Conservation (phyloP, 2,888 invertebrate species). For the Cyrtodaria siliqua region DNA sequence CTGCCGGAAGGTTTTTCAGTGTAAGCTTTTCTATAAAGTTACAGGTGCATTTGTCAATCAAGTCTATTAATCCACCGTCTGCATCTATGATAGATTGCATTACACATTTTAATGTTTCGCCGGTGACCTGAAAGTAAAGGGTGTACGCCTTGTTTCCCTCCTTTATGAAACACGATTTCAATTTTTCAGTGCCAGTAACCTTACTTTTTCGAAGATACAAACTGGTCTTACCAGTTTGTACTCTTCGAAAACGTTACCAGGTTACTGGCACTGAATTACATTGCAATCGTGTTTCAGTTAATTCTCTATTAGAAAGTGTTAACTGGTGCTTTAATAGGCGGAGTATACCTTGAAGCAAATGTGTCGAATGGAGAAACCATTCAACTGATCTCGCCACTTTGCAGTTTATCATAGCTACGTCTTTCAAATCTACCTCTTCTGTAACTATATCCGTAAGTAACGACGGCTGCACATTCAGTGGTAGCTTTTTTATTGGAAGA, state of each 20-base stretch:
- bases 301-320: too few species aligned
- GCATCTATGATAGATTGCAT: not conserved
- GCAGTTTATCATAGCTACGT: conserved; percentile 6
- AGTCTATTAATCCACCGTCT: not conserved
- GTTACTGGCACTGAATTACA: too few species aligned
- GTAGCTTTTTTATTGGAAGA: conserved; percentile 9
- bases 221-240: too few species aligned
- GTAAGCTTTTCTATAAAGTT: not conserved
- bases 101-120: too few species aligned
- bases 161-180: conserved; percentile 2
- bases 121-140: too few species aligned
- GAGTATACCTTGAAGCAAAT: conserved; percentile 35
- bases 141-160: not conserved
- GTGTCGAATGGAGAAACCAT: conserved; percentile 8
- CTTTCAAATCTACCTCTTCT: conserved; percentile 10
- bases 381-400: conserved; percentile 1
- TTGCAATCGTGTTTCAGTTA: too few species aligned
- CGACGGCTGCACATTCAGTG: conserved; percentile 22
- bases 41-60: not conserved
- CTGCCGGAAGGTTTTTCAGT: too few species aligned
- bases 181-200: conserved; percentile 5
- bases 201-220: too few species aligned
- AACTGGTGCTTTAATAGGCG: conserved; percentile 34
- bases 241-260: too few species aligned
- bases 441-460: conserved; percentile 29